These are phyloP conservation scores for Drosophila meridionalis DNA, from an alignment of 2,888 invertebrate species.

Conservation along the genomic window DNA sequence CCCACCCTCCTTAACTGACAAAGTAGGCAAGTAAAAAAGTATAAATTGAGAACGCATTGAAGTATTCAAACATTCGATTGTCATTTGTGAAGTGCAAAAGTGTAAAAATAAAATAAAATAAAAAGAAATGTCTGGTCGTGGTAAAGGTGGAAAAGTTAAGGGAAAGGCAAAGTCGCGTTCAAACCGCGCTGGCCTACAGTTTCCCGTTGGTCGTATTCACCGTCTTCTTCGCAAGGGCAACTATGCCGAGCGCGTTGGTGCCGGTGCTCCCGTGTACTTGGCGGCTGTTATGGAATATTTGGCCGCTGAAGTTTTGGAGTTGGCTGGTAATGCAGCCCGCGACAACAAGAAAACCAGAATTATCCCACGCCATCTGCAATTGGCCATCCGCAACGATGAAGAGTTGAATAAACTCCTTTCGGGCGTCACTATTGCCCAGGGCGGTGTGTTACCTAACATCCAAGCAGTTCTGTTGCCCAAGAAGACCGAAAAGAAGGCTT, in stretches of 20 bases:
- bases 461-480: conserved; percentile 91
- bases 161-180: too few species aligned
- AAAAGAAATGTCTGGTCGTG: too few species aligned
- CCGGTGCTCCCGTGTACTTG: conserved; percentile 86
- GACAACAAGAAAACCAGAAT: conserved; percentile 91
- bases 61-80: too few species aligned
- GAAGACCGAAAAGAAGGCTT: conserved; percentile 86
- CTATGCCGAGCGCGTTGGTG: conserved; percentile 87
- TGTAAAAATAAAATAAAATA: conserved; percentile 5
- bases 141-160: too few species aligned
- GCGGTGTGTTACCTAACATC: conserved; percentile 93
- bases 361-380: conserved; percentile 92
- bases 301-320: conserved; percentile 89
- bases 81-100: conserved; percentile 8
- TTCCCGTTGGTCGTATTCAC: conserved; percentile 87
- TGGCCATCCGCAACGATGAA: conserved; percentile 93
- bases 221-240: conserved; percentile 87
- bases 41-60: too few species aligned
- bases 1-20: not conserved
- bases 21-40: not conserved
- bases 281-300: conserved; percentile 88
- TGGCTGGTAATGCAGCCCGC: conserved; percentile 88
- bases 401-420: conserved; percentile 90
- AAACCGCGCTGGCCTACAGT: too few species aligned
- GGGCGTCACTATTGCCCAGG: conserved; percentile 86